Evolutionary conservation across 2,113 vertebrate genomes (phyloP).

Genomic region (Abramis brama): DNA sequence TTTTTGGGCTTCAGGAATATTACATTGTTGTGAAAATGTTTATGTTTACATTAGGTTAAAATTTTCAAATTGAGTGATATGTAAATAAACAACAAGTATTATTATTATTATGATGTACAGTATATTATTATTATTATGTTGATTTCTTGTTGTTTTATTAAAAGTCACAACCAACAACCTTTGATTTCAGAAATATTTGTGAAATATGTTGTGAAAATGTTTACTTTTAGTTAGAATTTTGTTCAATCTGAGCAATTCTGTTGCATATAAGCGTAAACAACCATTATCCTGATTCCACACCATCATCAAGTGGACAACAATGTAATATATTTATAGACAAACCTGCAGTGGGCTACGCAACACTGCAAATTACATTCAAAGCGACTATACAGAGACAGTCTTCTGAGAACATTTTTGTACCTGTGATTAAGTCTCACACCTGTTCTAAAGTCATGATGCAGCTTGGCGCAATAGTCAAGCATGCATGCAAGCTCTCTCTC

Average conservation of each 20-base stretch:
- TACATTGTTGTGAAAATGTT: not conserved
- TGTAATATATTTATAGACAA: constrained; percentile 11
- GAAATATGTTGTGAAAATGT: not conserved
- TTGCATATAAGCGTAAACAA: not conserved
- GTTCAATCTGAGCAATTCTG: too few species aligned
- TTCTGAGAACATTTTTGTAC: constrained; percentile 7
- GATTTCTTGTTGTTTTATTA: not conserved
- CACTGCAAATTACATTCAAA: constrained; percentile 23
- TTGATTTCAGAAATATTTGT: not conserved
- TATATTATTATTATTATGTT: not conserved
- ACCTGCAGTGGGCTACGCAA: not conserved
- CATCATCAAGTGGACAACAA: not conserved
- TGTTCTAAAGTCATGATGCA: constrained; percentile 49
- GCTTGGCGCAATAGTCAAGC: constrained; percentile 29
- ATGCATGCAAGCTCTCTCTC: not conserved
- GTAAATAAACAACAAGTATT: not conserved
- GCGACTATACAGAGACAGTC: not conserved
- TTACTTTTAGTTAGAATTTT: not conserved
- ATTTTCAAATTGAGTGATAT: not conserved
- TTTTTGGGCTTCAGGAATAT: not conserved
- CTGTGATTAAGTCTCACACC: constrained; percentile 40
- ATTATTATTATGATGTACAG: too few species aligned
- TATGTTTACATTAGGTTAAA: not conserved
- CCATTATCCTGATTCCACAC: not conserved
- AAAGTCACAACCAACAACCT: not conserved